Conservation (phyloP, 2,797 vertebrate genomes). For the Microcaecilia unicolor region DNA sequence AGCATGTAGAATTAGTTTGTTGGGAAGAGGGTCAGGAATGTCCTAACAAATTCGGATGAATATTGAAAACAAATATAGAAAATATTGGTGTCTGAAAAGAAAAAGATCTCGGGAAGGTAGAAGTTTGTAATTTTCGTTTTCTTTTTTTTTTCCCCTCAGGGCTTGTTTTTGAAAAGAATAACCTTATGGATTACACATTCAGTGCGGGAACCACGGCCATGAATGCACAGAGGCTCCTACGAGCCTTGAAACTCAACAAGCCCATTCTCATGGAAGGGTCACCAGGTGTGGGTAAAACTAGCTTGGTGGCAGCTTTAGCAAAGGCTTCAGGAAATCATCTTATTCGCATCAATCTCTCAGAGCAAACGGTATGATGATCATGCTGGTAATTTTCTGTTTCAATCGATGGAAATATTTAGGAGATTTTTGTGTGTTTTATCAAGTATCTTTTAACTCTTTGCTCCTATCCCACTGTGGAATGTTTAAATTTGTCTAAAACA, state of each 20-base stretch:
- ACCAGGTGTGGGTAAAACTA: conserved; percentile 94
- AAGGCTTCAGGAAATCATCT: conserved; percentile 87
- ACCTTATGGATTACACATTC: conserved; percentile 71
- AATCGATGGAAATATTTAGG: no score
- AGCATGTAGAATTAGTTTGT: no score
- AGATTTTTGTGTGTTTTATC: no score
- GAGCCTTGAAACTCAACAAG: conserved; percentile 82
- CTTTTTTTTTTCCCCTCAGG: conserved; percentile 47
- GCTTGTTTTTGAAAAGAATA: conserved; percentile 51
- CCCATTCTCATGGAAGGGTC: conserved; percentile 91
- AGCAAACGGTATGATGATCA: conserved; percentile 75
- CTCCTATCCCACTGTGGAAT: no score
- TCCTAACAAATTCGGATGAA: no score
- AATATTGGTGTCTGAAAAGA: no score
- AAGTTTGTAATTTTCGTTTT: no score
- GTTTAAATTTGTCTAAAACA: no score
- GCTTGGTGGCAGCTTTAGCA: conserved; percentile 83
- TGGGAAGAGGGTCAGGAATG: no score
- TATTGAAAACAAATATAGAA: no score
- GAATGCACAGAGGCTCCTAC: conserved; percentile 82
- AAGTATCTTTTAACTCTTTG: no score
- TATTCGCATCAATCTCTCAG: conserved; percentile 92
- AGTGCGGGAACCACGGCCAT: conserved; percentile 83
- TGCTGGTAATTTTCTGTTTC: not conserved
- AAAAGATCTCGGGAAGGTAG: no score